phyloP scores from a whole-genome alignment of 2,888 invertebrate species.

The Linyphia triangularis region DNA sequence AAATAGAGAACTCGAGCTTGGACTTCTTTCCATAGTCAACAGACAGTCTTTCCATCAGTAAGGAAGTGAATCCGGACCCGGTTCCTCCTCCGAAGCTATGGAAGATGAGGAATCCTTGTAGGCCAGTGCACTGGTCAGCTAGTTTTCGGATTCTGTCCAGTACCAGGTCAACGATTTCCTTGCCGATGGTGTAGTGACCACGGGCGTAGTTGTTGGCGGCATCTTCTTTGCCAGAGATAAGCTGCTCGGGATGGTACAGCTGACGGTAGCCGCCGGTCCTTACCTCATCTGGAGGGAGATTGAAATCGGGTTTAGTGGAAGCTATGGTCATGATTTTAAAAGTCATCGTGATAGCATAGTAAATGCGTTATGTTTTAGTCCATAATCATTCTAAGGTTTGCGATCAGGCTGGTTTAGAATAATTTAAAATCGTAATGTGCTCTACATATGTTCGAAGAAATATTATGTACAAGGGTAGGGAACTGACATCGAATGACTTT shows the following conservation, averaged over 20 bases:
- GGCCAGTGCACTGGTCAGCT: slow-evolving; percentile 81
- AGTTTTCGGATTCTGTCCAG: slow-evolving; percentile 79
- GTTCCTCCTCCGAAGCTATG: slow-evolving; percentile 87
- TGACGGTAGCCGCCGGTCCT: slow-evolving; percentile 79
- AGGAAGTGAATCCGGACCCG: slow-evolving; percentile 82
- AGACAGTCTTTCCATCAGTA: slow-evolving; percentile 82
- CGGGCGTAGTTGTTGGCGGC: slow-evolving; percentile 91
- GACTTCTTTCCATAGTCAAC: slow-evolving; percentile 82
- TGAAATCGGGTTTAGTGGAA: no score
- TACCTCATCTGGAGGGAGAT: slow-evolving; percentile 78
- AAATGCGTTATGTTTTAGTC: no score
- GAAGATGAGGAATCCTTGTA: slow-evolving; percentile 90
- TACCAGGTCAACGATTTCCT: slow-evolving; percentile 79
- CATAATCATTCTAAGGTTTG: not conserved
- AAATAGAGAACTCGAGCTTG: slow-evolving; percentile 80
- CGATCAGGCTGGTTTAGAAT: not conserved
- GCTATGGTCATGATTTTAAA: no score
- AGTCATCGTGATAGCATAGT: no score
- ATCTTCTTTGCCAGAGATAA: slow-evolving; percentile 86
- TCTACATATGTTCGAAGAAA: no score
- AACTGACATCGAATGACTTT: no score
- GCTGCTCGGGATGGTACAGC: slow-evolving; percentile 80
- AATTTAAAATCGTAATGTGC: no score
- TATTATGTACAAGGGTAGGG: no score
- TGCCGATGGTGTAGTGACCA: slow-evolving; percentile 81